Conservation (phyloP, 2,113 vertebrate genomes). For the Sinocyclocheilus maitianheensis region DNA sequence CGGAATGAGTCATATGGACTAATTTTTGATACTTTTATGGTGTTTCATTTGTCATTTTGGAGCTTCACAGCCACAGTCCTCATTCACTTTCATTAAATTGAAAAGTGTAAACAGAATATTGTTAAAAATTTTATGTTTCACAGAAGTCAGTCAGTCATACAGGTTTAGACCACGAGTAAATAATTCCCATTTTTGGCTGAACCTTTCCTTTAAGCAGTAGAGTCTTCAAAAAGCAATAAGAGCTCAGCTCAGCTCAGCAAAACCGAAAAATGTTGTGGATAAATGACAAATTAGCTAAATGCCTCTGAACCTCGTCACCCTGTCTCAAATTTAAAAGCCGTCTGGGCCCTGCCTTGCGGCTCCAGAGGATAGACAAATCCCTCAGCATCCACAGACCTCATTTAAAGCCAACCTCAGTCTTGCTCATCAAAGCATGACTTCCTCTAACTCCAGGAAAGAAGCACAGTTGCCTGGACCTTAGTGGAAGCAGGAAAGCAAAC, state of each 20-base stretch:
- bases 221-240: background rate
- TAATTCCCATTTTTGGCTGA: background rate
- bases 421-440: constrained; percentile 50
- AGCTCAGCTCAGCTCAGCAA: background rate
- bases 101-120: background rate
- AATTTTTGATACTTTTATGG: background rate
- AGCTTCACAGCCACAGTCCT: background rate
- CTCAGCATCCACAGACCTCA: constrained; percentile 49
- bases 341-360: constrained; percentile 37
- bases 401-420: constrained; percentile 44
- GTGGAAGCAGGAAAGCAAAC: constrained; percentile 62
- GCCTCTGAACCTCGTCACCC: constrained; percentile 6
- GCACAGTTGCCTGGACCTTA: constrained; percentile 60
- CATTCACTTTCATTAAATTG: background rate
- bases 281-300: constrained; percentile 31
- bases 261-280: background rate
- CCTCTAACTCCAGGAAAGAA: constrained; percentile 36
- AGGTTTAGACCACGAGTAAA: background rate
- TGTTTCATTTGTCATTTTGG: background rate
- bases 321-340: constrained; percentile 29
- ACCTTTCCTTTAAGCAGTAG: background rate
- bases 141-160: background rate
- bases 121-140: background rate
- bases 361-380: constrained; percentile 46
- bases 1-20: background rate